These are phyloP conservation scores for Solea solea DNA, from an alignment of 2,113 vertebrate species.

Conservation along the genomic window DNA sequence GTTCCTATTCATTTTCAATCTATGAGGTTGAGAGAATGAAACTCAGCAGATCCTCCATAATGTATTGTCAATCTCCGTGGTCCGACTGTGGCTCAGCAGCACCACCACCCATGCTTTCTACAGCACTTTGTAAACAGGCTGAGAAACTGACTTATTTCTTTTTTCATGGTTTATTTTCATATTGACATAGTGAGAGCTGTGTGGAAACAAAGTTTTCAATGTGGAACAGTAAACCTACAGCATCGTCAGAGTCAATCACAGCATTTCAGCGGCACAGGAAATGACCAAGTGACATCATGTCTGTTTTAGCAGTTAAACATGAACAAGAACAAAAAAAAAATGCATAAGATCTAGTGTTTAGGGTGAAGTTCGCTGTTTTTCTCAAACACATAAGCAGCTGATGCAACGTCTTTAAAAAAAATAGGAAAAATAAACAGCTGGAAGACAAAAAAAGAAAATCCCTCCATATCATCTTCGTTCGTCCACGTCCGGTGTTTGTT, in stretches of 20 bases:
- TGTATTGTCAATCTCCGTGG: neutral
- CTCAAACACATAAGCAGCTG: constrained; percentile 9
- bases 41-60: constrained; percentile 16
- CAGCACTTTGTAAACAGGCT: too few species aligned
- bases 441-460: constrained; percentile 43
- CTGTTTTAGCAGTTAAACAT: constrained; percentile 9
- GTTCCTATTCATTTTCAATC: constrained; percentile 14
- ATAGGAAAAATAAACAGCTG: neutral
- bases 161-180: neutral
- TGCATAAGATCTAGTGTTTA: constrained; percentile 2
- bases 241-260: neutral
- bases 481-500: neutral
- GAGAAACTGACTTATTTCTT: neutral
- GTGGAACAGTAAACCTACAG: constrained; percentile 6
- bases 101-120: too few species aligned
- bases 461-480: constrained; percentile 14
- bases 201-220: neutral
- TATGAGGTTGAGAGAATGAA: constrained; percentile 17
- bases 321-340: neutral
- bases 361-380: constrained; percentile 15
- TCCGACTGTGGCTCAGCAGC: neutral
- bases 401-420: neutral
- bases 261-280: constrained; percentile 1
- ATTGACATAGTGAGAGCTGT: neutral
- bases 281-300: neutral